Base-by-base conservation (phyloP, 2,888 invertebrate genomes). In the Oasisia sp. region DNA sequence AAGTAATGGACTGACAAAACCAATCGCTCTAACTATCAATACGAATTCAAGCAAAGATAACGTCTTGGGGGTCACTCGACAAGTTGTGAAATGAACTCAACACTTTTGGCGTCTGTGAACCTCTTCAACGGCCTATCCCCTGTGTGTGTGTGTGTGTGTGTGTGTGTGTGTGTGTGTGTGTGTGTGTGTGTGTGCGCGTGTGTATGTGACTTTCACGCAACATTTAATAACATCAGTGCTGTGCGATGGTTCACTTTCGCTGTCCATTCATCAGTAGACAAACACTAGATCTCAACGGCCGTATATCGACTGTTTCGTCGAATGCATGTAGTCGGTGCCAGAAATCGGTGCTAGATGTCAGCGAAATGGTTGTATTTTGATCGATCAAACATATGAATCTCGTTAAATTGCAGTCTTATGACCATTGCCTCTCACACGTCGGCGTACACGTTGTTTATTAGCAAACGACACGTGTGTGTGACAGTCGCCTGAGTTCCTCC, bases 261-360 rank as follows among this genome's bases (percentile, higher is more conserved):
- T 74, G 14, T 74, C 27, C 27, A n/a, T 19, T 27, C n/a, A 27
- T 74, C 74, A 19, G 74, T 74, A 27, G 74, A 14, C 27, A 74
- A 19, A 19, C 74, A 74, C 74, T 74, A 27, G 1, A 27, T 14
- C 74, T 74, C 74, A 74, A 74, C 74, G 5, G 27, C 74, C 74
- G 74, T 74, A 74, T 74, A 74, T 74, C 74, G 74, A 74, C 74
- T n/a, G 74, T 74, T 74, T 74, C 19, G 27, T 74, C n/a, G 74
- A 74, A 74, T n/a, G 74, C 74, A 27, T 7, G 19, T 0, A 19
- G 74, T 27, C 74, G 0, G 27, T 19, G 74, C 27, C 74, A 74
- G 27, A 74, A 74, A 74, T 74, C 74, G 74, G 74, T 74, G 74
- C 74, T 74, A 74, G 74, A 74, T 74, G 74, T 74, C 74, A 74